These are phyloP conservation scores for Drosophila kanapiae DNA, from an alignment of 1,140 invertebrate species.

Conservation along the genomic window DNA sequence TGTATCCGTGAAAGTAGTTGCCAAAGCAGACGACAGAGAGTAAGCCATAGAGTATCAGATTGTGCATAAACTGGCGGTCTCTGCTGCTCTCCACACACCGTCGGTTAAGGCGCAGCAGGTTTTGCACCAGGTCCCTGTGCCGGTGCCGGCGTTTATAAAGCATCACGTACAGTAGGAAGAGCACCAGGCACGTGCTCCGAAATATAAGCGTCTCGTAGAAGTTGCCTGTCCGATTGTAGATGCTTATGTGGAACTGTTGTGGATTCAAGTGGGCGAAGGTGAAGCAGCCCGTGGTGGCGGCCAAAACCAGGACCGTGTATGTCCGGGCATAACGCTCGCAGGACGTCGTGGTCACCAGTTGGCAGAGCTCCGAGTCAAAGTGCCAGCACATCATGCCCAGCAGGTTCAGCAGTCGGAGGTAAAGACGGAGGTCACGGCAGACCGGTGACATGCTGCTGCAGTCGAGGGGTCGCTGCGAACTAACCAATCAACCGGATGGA, in stretches of 20 bases:
- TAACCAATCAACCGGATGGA: conserved; percentile 39
- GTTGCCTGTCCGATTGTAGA: conserved; percentile 67
- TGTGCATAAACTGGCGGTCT: conserved; percentile 31
- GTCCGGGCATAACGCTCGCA: conserved; percentile 43
- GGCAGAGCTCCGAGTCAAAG: conserved; percentile 40
- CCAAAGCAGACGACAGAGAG: conserved; percentile 17
- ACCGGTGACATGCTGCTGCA: conserved; percentile 48
- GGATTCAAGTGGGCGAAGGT: conserved; percentile 38
- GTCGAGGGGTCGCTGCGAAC: conserved; percentile 11
- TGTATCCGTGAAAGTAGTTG: conserved; percentile 45
- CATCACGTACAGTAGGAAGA: conserved; percentile 42
- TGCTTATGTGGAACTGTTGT: conserved; percentile 18
- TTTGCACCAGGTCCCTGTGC: conserved; percentile 40
- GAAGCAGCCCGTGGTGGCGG: conserved; percentile 12
- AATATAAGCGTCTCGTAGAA: conserved; percentile 55
- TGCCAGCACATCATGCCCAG: conserved; percentile 57
- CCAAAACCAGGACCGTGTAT: conserved; percentile 21
- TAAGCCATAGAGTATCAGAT: conserved; percentile 39
- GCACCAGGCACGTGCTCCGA: conserved; percentile 40
- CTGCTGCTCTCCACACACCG: not conserved
- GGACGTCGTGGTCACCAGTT: conserved; percentile 20
- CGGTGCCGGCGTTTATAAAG: conserved; percentile 53
- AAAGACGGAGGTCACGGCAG: conserved; percentile 49
- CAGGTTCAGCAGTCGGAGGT: conserved; percentile 36
- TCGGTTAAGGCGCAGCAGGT: conserved; percentile 35